These are phyloP conservation scores for Scaptomyza polygonia DNA, from an alignment of 2,888 invertebrate genomes.

Conservation along the genomic window DNA sequence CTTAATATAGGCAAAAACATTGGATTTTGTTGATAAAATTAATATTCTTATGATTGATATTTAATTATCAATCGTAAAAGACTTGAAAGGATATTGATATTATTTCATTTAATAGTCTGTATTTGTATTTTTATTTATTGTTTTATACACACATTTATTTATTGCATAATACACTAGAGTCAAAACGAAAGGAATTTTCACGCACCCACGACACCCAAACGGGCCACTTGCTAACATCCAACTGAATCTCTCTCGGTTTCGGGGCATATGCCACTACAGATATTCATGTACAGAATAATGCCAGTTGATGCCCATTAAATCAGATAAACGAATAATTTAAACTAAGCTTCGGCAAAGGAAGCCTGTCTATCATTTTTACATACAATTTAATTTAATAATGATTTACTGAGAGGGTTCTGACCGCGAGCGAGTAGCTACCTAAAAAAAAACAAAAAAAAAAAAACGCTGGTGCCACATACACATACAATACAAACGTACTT, in stretches of 20 bases:
- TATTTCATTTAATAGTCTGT: neutral
- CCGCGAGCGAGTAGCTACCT: conserved; percentile 20
- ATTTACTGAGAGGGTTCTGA: conserved; percentile 68
- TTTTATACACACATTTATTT: conserved; percentile 3
- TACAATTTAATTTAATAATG: conserved; percentile 78
- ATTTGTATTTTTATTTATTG: neutral
- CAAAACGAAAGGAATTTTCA: conserved; percentile 18
- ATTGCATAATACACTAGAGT: conserved; percentile 16
- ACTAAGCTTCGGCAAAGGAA: conserved; percentile 41
- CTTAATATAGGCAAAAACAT: neutral
- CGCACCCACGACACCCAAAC: conserved; percentile 61
- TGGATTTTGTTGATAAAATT: neutral
- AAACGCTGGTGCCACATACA: conserved; percentile 11
- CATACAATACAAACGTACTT: neutral
- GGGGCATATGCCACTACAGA: conserved; percentile 12
- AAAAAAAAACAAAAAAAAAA: conserved; percentile 29
- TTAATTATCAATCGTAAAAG: no score
- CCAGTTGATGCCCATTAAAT: conserved; percentile 49
- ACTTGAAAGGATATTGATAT: conserved; percentile 6
- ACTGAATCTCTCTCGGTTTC: conserved; percentile 52
- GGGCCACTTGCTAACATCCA: conserved; percentile 53
- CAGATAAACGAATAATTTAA: conserved; percentile 48
- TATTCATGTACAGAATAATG: conserved; percentile 31
- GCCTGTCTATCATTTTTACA: conserved; percentile 59
- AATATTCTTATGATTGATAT: neutral